Evolutionary conservation across 2,888 invertebrate genomes (phyloP), one percentile per base, ranked within the genome.

Genomic region (Eilema caniola): DNA sequence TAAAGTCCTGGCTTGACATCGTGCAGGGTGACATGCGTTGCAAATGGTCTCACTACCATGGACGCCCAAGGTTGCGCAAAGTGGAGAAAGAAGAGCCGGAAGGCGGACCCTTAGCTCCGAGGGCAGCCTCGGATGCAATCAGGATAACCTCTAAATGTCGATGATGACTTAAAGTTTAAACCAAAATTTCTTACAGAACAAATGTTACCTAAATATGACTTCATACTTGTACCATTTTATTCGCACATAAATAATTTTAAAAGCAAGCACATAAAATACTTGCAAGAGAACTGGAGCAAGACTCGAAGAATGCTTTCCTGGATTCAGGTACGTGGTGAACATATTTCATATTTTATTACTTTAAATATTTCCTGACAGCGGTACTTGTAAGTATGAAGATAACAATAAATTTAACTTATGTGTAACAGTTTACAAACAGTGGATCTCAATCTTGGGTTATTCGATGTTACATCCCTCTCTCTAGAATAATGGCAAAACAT

Each of bases 331-430:
- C 41, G 63, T 12, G 31, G 20, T 60, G 7, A 59, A 57, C 72
- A 61, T 81, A 75, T 71, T 70, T 79, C 71, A 79, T 68, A 56
- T 75, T 59, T 79, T 79, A 79, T 66, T 73, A 66, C 65, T 62
- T 28, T 28, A 59, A 57, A 62, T 33, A 71, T 57, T 67, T 65
- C 62, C 61, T 23, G 16, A 20, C 25, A 23, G 67, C 33, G 24
- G 57, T 23, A 56, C 33, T 41, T 25, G 16, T 68, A 37, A 31
- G 53, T 24, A 14, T 69, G 41, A 64, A 57, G 59, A 31, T 64
- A 64, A 59, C 66, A 41, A 60, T 60, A 66, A 66, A 66, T 60
- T 60, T 28, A n/a, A 66, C 11, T 23, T 62, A 24, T 20, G 20
- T 59, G 24, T 12, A 4, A 20, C 12, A 10, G 66, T 37, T 41